A percentile compares a stretch with the other conserved stretches of the same genome.
Conservation (phyloP, 2,888 invertebrate species). For the Drosophila emarginata region DNA sequence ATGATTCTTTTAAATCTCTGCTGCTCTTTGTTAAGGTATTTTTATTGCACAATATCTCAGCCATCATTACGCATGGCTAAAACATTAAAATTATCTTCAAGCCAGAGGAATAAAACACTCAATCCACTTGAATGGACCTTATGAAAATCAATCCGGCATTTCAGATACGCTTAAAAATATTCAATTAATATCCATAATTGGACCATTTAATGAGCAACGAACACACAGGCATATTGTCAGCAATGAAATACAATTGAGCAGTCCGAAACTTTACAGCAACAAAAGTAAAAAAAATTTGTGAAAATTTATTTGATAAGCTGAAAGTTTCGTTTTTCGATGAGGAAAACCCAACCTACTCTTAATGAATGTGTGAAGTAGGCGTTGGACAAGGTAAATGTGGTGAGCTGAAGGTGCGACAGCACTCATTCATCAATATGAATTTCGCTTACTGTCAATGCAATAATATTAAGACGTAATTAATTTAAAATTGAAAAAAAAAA, state of each 20-base stretch:
- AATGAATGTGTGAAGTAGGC: constrained; percentile 51
- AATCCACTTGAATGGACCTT: not conserved
- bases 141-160: not conserved
- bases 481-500: constrained; percentile 63
- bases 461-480: constrained; percentile 80
- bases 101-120: not conserved
- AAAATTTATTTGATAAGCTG: constrained; percentile 56
- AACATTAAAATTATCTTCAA: not conserved
- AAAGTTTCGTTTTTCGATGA: constrained; percentile 21
- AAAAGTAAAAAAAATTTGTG: constrained; percentile 65
- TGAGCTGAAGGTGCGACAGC: constrained; percentile 9
- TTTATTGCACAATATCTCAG: not conserved
- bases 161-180: constrained; percentile 23
- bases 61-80: not conserved
- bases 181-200: constrained; percentile 33
- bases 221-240: constrained; percentile 42
- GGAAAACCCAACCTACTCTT: constrained; percentile 38
- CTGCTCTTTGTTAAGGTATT: not conserved
- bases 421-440: constrained; percentile 53
- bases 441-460: constrained; percentile 70
- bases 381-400: not conserved
- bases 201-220: constrained; percentile 62
- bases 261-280: constrained; percentile 8
- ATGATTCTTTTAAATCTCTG: too few species aligned
- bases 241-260: constrained; percentile 59